These are phyloP conservation scores for Papilio helenus DNA, from an alignment of 1,140 invertebrate species.

Conservation along the genomic window DNA sequence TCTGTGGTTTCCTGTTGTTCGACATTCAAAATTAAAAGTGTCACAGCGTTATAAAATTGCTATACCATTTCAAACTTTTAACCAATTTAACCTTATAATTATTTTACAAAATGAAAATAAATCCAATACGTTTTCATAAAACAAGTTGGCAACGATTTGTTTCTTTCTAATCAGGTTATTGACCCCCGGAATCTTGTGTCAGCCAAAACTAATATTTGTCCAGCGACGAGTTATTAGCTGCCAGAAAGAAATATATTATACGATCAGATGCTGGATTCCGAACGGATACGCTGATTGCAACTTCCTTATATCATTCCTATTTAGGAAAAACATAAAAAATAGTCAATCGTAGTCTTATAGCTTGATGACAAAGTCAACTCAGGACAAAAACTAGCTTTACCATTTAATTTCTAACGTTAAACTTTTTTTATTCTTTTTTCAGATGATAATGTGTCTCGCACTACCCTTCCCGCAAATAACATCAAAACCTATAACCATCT, in stretches of 20 bases:
- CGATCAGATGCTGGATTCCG: background rate
- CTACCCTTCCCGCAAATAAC: background rate
- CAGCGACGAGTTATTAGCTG: conserved; percentile 10
- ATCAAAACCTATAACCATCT: conserved; percentile 19
- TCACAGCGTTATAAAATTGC: background rate
- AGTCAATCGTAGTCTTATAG: background rate
- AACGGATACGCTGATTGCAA: background rate
- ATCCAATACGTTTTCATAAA: background rate
- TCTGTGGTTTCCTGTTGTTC: too few species aligned
- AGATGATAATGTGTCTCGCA: background rate
- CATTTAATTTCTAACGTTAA: background rate
- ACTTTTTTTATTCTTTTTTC: background rate
- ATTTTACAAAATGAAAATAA: background rate
- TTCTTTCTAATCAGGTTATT: background rate
- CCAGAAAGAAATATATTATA: background rate
- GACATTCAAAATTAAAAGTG: too few species aligned
- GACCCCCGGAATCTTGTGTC: conserved; percentile 26
- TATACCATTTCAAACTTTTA: background rate
- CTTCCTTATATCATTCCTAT: background rate
- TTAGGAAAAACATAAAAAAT: background rate
- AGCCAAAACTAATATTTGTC: conserved; percentile 28
- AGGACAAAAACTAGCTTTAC: background rate
- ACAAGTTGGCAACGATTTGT: background rate
- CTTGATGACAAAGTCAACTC: background rate
- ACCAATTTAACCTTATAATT: background rate